Percentiles rank a stretch among this genome's conserved stretches.
Conservation (phyloP, 2,797 vertebrate species). For the Dromococcyx pavoninus region DNA sequence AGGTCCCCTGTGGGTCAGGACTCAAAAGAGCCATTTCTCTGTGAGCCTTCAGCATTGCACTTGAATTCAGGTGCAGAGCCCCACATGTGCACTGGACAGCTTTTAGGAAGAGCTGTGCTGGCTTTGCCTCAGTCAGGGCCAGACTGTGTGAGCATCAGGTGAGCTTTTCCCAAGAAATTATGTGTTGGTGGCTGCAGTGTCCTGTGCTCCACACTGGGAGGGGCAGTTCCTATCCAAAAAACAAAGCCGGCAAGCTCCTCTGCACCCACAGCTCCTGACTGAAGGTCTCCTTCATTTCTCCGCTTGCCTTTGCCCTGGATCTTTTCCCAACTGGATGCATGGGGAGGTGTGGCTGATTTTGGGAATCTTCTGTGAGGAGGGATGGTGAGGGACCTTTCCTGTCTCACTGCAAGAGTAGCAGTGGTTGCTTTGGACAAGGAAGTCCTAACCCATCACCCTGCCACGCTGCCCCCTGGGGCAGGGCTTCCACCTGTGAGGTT, state of each 20-base stretch:
- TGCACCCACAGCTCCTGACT: rapidly evolving
- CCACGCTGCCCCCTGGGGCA: neutral
- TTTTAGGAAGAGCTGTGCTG: neutral
- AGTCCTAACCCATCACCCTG: rapidly evolving
- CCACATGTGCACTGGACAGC: rapidly evolving
- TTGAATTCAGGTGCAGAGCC: neutral
- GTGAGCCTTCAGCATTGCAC: rapidly evolving
- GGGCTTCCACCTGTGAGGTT: neutral
- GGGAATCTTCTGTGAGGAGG: neutral
- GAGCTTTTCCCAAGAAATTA: neutral
- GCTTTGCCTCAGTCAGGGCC: neutral
- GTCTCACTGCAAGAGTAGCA: rapidly evolving
- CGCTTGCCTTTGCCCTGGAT: neutral
- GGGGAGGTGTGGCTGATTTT: neutral
- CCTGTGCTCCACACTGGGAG: rapidly evolving
- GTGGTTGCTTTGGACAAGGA: neutral
- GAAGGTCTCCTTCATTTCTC: neutral
- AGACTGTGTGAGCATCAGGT: neutral
- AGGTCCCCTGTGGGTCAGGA: neutral
- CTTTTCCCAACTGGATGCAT: neutral
- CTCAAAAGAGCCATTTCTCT: neutral
- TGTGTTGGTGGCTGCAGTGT: rapidly evolving
- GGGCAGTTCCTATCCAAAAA: neutral
- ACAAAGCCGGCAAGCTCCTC: neutral
- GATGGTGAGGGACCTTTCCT: neutral